Evolutionary conservation across 2,888 invertebrate genomes (phyloP), one percentile per base, ranked within the genome.

Genomic region (Apodemia zela): DNA sequence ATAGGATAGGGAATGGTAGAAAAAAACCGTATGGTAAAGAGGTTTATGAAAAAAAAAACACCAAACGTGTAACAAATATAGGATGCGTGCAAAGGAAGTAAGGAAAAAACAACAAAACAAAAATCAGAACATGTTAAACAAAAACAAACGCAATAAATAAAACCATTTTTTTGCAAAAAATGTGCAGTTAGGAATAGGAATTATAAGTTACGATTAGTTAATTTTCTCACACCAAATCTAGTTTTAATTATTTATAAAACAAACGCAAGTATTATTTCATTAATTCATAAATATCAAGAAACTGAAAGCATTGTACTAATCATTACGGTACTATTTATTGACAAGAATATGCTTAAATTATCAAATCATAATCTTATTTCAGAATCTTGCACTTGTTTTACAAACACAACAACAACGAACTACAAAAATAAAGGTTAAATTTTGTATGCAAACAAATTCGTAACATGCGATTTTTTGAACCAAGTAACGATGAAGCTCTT

Each of bases 111-210:
- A 87, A 85, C 80, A 90, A 90, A 90, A 91, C 84, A 91, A 89
- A 89, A 84, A 92, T 89, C 85, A 90, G 89, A 89, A 84, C 86
- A 90, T 82, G 78, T 88, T 84, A 89, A 86, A 89, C 85, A 85
- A 76, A 86, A 87, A 85, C 81, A 85, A 86, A 67, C 78, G 77
- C 78, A 80, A 72, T 73, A 77, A 73, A 78, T 61, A 67, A 74
- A 81, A 79, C 71, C 77, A 80, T 77, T 77, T 72, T 75, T 75
- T 77, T 78, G 71, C 77, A 79, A 79, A 78, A 77, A 77, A 67
- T 83, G 90, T 91, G 91, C 90, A 85, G 76, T 86, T 85, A 89
- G 90, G 91, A 88, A 79, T 73, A 82, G 89, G 88, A 85, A 80
- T 81, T 72, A 73, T 80, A 85, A 87, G 82, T 84, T 85, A 88